Percentiles rank a stretch among this genome's conserved stretches.
Evolutionary conservation across 2,113 vertebrate species (phyloP).

Genomic region (Chaetura pelagica): DNA sequence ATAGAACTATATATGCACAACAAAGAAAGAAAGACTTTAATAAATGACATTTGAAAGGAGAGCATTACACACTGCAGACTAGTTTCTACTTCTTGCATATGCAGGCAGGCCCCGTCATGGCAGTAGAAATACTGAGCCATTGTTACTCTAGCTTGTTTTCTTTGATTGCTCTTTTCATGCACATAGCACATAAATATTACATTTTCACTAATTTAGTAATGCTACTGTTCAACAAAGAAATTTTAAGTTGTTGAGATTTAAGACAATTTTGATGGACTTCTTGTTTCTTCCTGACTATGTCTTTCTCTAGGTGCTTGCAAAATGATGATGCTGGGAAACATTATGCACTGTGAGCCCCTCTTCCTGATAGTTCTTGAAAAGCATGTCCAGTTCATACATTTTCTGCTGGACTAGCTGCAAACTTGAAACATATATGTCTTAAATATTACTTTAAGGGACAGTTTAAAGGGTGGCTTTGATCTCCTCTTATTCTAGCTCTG

Average conservation of each 20-base stretch:
- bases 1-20: not conserved
- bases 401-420: not conserved
- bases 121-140: not conserved
- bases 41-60: not conserved
- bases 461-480: not conserved
- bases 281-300: not conserved
- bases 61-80: not conserved
- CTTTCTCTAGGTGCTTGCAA: not conserved
- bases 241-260: not conserved
- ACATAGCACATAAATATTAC: too few relatives aligned
- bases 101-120: accelerated
- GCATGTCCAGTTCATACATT: not conserved
- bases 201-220: not conserved
- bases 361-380: not conserved
- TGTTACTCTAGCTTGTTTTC: not conserved
- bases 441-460: not conserved
- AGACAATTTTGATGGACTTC: not conserved
- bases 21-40: not conserved
- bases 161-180: not conserved
- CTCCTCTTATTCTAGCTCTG: accelerated
- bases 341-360: not conserved
- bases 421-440: not conserved
- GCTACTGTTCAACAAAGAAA: not conserved
- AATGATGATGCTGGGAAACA: not conserved
- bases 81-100: not conserved